phyloP scores from a whole-genome alignment of 2,797 vertebrate species.

The Heterohyrax brucei region DNA sequence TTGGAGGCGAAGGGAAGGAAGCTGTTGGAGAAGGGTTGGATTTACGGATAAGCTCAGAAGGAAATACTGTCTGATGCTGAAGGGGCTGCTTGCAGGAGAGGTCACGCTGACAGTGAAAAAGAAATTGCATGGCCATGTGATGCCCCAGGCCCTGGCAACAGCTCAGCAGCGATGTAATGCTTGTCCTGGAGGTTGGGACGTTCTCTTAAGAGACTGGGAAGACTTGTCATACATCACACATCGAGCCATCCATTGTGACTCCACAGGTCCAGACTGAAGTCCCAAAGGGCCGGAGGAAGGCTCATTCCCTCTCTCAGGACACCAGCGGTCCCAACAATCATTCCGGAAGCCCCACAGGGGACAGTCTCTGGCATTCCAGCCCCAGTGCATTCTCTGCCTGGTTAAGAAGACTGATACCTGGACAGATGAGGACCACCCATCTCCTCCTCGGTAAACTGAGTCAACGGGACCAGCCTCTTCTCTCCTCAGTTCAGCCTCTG shows the following conservation, averaged over 20 bases:
- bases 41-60: neutral
- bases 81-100: neutral
- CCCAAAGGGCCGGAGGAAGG: neutral
- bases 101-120: neutral
- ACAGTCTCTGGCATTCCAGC: neutral
- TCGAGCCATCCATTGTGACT: neutral
- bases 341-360: neutral
- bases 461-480: rapidly evolving
- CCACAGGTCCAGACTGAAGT: neutral
- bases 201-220: neutral
- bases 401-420: neutral
- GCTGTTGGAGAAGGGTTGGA: rapidly evolving
- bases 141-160: too few species aligned
- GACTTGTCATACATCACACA: neutral
- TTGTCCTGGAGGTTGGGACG: neutral
- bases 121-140: neutral
- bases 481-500: neutral
- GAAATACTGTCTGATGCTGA: neutral
- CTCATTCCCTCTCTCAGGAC: neutral
- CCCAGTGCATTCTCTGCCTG: neutral
- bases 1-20: neutral
- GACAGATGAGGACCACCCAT: neutral
- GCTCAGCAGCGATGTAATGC: neutral
- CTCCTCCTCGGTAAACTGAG: rapidly evolving
- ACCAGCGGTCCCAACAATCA: neutral